Evolutionary conservation across 2,797 vertebrate species (phyloP).

Genomic region (Schizopygopsis malacanthus): DNA sequence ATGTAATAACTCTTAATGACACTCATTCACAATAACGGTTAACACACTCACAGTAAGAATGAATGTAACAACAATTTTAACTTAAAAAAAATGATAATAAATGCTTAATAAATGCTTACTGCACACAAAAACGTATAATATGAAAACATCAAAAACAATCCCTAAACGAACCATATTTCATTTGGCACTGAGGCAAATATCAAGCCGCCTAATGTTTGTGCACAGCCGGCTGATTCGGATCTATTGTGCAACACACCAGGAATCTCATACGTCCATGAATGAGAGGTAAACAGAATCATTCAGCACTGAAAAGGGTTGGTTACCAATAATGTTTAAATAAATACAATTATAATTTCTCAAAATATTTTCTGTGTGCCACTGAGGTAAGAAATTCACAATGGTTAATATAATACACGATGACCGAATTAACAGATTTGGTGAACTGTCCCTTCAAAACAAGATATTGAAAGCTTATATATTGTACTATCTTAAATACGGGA

Average conservation of each 20-base stretch:
- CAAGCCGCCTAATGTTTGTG: neutral
- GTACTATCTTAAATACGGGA: neutral
- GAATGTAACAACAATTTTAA: no score
- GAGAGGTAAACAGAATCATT: conserved; percentile 18
- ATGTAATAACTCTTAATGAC: neutral
- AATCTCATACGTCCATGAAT: neutral
- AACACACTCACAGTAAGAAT: neutral
- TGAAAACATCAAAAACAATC: neutral
- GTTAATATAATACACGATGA: neutral
- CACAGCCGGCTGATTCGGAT: neutral
- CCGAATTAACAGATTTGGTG: neutral
- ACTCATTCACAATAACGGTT: neutral
- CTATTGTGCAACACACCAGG: conserved; percentile 2
- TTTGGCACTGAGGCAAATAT: conserved; percentile 3
- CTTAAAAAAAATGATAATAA: no score
- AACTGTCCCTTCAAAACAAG: no score
- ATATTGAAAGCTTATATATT: neutral
- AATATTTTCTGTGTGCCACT: no score
- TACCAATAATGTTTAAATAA: neutral
- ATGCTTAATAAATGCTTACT: neutral
- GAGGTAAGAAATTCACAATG: neutral
- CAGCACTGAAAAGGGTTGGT: neutral
- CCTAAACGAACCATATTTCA: neutral
- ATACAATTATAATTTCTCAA: neutral
- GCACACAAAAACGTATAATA: neutral